These are phyloP conservation scores for Garra rufa DNA, from an alignment of 2,113 vertebrate species.

Conservation along the genomic window DNA sequence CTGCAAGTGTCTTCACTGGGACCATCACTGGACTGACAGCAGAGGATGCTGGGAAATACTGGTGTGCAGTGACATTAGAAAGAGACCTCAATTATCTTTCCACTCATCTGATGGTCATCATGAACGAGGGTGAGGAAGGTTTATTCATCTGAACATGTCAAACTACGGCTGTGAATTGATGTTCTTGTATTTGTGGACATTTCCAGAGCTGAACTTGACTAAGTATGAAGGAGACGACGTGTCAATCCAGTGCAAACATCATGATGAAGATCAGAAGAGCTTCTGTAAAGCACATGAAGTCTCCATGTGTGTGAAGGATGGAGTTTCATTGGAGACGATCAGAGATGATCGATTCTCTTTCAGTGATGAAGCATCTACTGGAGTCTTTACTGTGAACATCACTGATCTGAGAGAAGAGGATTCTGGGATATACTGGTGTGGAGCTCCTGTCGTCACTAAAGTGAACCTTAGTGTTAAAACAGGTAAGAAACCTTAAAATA, in stretches of 20 bases:
- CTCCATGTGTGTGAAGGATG: conserved; percentile 20
- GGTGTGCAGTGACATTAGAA: too few relatives aligned
- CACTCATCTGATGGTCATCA: too few relatives aligned
- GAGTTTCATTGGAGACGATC: conserved; percentile 16
- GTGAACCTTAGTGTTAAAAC: neutral
- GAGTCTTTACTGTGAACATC: conserved; percentile 57
- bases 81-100: too few relatives aligned
- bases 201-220: conserved; percentile 27
- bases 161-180: neutral
- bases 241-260: conserved; percentile 30
- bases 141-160: too few relatives aligned
- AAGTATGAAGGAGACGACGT: conserved; percentile 15
- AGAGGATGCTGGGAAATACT: too few relatives aligned
- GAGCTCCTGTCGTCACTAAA: conserved; percentile 14
- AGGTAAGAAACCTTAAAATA: neutral
- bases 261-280: neutral
- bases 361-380: conserved; percentile 22
- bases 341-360: conserved; percentile 13
- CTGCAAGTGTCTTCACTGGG: too few relatives aligned
- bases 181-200: neutral
- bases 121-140: too few relatives aligned
- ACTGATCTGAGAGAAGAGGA: conserved; percentile 40
- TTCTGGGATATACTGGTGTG: conserved; percentile 66
- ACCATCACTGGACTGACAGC: too few relatives aligned
- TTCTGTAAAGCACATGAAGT: conserved; percentile 19